Evolutionary conservation across 2,113 vertebrate species (phyloP).

Genomic region (Pluvialis apricaria): DNA sequence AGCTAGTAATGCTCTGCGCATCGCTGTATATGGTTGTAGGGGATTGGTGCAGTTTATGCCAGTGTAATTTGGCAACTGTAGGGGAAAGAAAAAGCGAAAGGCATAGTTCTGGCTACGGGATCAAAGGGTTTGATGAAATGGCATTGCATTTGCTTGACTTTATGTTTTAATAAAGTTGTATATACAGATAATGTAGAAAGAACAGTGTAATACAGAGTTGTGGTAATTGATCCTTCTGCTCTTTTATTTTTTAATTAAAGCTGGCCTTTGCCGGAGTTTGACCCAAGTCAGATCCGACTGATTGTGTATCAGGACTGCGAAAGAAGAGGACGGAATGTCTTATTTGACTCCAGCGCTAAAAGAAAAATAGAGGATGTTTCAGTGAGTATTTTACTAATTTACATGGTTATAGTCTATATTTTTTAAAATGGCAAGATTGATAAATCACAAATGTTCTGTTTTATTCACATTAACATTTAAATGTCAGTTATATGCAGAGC

Average conservation of each 20-base stretch:
- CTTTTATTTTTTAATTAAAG: constrained; percentile 70
- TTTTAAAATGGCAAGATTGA: not conserved
- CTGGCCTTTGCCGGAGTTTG: constrained; percentile 94
- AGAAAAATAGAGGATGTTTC: constrained; percentile 89
- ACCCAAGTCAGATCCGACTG: constrained; percentile 94
- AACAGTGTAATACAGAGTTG: not conserved
- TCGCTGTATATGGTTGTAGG: not conserved
- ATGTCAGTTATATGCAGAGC: not conserved
- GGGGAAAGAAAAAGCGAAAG: not conserved
- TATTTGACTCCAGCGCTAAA: constrained; percentile 94
- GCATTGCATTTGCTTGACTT: not conserved
- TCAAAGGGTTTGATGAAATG: not conserved
- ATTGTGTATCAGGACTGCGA: constrained; percentile 99
- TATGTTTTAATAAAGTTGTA: not conserved
- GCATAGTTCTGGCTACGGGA: not conserved
- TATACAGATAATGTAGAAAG: not conserved
- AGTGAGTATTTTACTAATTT: constrained; percentile 73
- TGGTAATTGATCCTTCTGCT: constrained; percentile 26
- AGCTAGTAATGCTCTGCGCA: not conserved
- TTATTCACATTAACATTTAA: not conserved
- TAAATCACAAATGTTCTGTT: not conserved
- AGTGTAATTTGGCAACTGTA: not conserved
- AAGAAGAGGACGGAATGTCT: constrained; percentile 92
- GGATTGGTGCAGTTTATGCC: not conserved
- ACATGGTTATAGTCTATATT: not conserved